phyloP scores from a whole-genome alignment of 2,113 vertebrate species.

The Hemicordylus capensis region DNA sequence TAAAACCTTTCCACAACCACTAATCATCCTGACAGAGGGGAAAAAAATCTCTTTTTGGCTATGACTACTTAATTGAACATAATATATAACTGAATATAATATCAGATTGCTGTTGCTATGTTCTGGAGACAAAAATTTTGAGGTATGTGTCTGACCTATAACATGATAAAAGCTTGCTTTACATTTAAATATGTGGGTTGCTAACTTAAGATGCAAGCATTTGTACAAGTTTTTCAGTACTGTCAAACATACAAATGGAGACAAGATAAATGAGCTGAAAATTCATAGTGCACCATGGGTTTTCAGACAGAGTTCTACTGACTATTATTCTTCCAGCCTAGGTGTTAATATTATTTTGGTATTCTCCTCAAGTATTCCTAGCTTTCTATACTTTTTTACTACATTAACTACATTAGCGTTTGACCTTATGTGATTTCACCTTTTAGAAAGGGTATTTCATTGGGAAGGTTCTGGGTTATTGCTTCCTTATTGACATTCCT shows the following conservation, averaged over 20 bases:
- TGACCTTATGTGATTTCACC: not conserved
- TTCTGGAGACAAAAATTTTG: not conserved
- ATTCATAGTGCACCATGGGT: not conserved
- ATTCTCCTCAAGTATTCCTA: constrained; percentile 2
- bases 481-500: constrained; percentile 34
- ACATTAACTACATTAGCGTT: constrained; percentile 16
- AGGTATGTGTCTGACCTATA: not conserved
- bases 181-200: not conserved
- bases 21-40: no score
- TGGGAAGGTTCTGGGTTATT: not conserved
- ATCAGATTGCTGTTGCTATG: not conserved
- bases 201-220: not conserved
- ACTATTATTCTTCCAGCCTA: not conserved
- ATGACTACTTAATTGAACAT: not conserved
- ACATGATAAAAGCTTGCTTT: not conserved
- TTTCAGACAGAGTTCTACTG: not conserved
- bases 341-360: not conserved
- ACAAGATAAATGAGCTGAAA: not conserved
- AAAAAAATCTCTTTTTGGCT: not conserved
- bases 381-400: not conserved
- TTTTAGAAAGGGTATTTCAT: not conserved
- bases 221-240: not conserved
- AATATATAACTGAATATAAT: no score
- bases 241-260: not conserved
- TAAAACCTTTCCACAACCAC: not conserved